Percentiles rank a stretch among this genome's conserved stretches.
phyloP scores from a whole-genome alignment of 2,797 vertebrate genomes.

The Pelobates cultripes region DNA sequence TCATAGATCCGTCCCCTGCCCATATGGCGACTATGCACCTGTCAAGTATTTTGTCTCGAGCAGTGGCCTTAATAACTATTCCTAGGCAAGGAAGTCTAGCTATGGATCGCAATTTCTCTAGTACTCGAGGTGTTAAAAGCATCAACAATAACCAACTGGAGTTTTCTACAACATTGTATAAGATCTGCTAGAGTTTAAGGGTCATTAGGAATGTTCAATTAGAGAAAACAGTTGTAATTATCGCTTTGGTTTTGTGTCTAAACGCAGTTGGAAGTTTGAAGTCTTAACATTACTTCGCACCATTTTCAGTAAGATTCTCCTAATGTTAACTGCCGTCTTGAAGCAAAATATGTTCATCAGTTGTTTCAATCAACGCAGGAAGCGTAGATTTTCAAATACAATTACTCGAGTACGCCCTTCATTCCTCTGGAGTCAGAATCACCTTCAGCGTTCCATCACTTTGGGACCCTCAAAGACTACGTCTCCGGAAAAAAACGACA shows the following conservation, averaged over 20 bases:
- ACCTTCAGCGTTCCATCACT: slow-evolving; percentile 26
- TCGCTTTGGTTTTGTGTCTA: slow-evolving; percentile 7
- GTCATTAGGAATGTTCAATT: slow-evolving; percentile 50
- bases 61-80: no score
- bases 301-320: neutral
- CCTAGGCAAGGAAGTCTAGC: neutral
- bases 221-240: slow-evolving; percentile 34
- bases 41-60: no score
- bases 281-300: slow-evolving; percentile 15
- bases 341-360: slow-evolving; percentile 6
- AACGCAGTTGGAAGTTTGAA: slow-evolving; percentile 18
- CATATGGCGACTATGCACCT: no score
- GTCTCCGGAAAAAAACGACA: slow-evolving; percentile 23
- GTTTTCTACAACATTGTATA: neutral
- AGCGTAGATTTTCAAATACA: slow-evolving; percentile 4
- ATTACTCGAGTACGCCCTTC: slow-evolving; percentile 23
- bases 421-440: slow-evolving; percentile 7
- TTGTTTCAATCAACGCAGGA: slow-evolving; percentile 24
- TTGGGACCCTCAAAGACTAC: slow-evolving; percentile 40
- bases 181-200: slow-evolving; percentile 27
- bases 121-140: slow-evolving; percentile 19
- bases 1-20: no score
- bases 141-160: slow-evolving; percentile 31
- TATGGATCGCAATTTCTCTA: neutral
- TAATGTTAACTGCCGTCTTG: slow-evolving; percentile 28